Conservation (phyloP, 1,140 invertebrate species). For the Diachasma alloeum region DNA sequence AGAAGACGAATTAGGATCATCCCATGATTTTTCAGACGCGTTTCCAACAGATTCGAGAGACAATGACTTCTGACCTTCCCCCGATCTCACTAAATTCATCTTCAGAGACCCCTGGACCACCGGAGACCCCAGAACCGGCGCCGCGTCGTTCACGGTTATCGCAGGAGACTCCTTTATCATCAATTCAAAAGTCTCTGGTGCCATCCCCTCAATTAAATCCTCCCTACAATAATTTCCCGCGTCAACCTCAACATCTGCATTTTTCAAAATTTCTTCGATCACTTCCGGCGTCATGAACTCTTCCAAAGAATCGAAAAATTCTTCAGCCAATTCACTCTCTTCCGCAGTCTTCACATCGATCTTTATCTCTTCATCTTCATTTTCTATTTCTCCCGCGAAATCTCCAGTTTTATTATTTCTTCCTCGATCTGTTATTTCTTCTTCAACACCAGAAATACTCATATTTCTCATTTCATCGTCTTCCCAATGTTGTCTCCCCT, state of each 20-base stretch:
- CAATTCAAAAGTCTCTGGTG: constrained; percentile 47
- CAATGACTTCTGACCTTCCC: background rate
- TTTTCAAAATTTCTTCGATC: constrained; percentile 27
- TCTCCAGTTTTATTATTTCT: too few species aligned
- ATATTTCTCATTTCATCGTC: background rate
- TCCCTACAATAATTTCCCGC: background rate
- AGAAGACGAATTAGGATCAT: background rate
- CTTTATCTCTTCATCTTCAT: background rate
- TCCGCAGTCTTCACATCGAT: background rate
- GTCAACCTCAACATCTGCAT: constrained; percentile 33
- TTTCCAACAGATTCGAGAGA: background rate
- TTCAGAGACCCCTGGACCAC: constrained; percentile 9
- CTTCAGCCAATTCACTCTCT: background rate
- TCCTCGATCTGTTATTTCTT: background rate
- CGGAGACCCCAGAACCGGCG: constrained; percentile 15
- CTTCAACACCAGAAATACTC: background rate
- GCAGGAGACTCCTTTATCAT: constrained; percentile 49
- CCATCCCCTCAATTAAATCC: constrained; percentile 15
- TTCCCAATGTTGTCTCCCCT: background rate
- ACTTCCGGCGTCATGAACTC: background rate
- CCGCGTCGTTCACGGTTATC: constrained; percentile 38
- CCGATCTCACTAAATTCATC: constrained; percentile 6
- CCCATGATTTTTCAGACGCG: too few species aligned
- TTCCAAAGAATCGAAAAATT: background rate
- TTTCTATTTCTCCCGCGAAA: background rate